A percentile compares a stretch with the other conserved stretches of the same genome.
Conservation (phyloP, 2,888 invertebrate genomes). For the Linhomoeus sp. region DNA sequence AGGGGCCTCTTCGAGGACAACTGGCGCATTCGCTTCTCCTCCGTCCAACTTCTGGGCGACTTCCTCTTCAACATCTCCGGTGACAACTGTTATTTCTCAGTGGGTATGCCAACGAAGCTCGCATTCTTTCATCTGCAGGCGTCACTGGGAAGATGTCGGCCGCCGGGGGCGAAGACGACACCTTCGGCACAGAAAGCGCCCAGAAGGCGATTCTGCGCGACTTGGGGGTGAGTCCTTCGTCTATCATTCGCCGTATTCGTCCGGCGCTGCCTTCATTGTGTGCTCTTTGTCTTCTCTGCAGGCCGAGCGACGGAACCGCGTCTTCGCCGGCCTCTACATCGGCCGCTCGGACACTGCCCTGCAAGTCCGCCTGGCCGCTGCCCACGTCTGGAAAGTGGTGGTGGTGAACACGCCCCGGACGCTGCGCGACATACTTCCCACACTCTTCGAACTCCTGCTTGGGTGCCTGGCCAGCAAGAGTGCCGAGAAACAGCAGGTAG, state of each 20-base stretch:
- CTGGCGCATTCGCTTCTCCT: constrained; percentile 82
- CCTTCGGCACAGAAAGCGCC: constrained; percentile 90
- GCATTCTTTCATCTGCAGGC: constrained; percentile 21
- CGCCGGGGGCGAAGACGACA: constrained; percentile 96
- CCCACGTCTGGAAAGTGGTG: constrained; percentile 98
- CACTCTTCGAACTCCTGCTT: constrained; percentile 68
- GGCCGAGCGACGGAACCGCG: constrained; percentile 67
- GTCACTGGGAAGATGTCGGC: constrained; percentile 98
- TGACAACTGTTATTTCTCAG: constrained; percentile 8
- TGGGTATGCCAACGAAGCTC: background rate
- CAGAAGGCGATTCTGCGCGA: constrained; percentile 36
- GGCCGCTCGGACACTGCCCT: constrained; percentile 77
- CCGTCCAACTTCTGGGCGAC: constrained; percentile 83
- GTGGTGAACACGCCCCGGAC: constrained; percentile 94
- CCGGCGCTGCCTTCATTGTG: no score
- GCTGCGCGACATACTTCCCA: constrained; percentile 78
- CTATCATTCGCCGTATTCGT: background rate
- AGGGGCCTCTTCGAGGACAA: constrained; percentile 87
- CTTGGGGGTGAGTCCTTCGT: background rate
- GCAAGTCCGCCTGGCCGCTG: constrained; percentile 86
- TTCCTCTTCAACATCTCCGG: constrained; percentile 85
- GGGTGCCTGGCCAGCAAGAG: constrained; percentile 87
- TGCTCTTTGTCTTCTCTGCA: no score
- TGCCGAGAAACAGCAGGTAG: constrained; percentile 71
- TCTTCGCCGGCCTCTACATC: constrained; percentile 85